Evolutionary conservation across 2,888 invertebrate species (phyloP).

Genomic region (Stratiomys singularior): DNA sequence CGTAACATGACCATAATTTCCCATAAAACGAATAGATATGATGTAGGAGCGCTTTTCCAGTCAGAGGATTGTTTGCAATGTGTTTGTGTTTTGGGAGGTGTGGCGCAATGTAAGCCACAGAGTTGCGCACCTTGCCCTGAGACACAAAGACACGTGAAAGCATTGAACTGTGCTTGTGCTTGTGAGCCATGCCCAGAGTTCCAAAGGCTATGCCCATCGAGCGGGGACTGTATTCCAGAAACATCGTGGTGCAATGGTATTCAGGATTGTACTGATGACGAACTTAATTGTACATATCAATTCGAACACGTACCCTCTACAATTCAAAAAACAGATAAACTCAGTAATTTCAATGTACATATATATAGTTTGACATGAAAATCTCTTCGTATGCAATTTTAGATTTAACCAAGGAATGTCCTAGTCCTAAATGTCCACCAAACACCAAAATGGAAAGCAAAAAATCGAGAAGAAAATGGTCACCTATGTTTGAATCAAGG

Average conservation of each 20-base stretch:
- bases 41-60: slow-evolving; percentile 76
- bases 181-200: slow-evolving; percentile 79
- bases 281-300: slow-evolving; percentile 69
- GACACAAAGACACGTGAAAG: slow-evolving; percentile 70
- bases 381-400: background rate
- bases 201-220: slow-evolving; percentile 77
- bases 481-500: slow-evolving; percentile 66
- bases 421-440: slow-evolving; percentile 66
- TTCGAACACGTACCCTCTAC: background rate
- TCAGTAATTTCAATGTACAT: background rate
- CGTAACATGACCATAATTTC: background rate
- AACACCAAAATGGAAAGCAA: slow-evolving; percentile 67
- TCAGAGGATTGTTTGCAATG: slow-evolving; percentile 82
- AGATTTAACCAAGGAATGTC: slow-evolving; percentile 60
- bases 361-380: no score
- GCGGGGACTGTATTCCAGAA: slow-evolving; percentile 76
- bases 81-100: slow-evolving; percentile 80
- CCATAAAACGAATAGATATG: no score
- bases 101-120: slow-evolving; percentile 75
- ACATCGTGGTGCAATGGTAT: slow-evolving; percentile 84
- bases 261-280: slow-evolving; percentile 85
- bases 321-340: background rate
- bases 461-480: slow-evolving; percentile 62
- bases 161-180: slow-evolving; percentile 74
- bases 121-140: slow-evolving; percentile 74